Base-by-base conservation (phyloP, 2,797 vertebrate genomes). In the Sciurus vulgaris region DNA sequence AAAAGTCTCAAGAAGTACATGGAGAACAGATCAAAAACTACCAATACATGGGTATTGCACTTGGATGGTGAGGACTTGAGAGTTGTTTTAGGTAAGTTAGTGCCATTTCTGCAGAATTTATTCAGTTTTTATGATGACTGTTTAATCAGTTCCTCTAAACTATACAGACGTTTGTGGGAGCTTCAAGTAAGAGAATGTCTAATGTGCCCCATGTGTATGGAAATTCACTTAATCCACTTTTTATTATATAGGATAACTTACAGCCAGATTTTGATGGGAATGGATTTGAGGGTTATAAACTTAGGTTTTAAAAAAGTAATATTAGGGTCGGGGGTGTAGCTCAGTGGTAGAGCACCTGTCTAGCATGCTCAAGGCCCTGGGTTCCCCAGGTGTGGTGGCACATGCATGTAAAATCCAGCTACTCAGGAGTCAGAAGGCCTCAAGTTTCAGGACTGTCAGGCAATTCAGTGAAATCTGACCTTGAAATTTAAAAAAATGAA, bases 11-110 rank as follows among this genome's bases (percentile, higher is more conserved):
- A 99, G 98, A 99, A 99, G 94, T 99, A 99, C 97, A 98, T 99
- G 99, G 99, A 99, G 98, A 99, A 99, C 98, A 99, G 99, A 49
- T 99, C 99, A 94, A 99, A 99, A 98, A 99, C 99, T 96, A 99
- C 99, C 86, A 99, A 99, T 89, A 99, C 99, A 13, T 99, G 99
- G 99, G 41, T 99, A n/a, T 98, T 99, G 89, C 99, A 98, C 97
- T 96, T 99, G 98, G 99, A 99, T 77, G 99, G 99, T 49, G 98
- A 96, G 0, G 99, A 99, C 98, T 99, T 98, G 87, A 99, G 99
- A 98, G 98, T 99, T 96, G 99, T 99, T 74, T 98, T 99, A 91
- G 99, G 99, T 99, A 98, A 99, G 99, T 97, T 72, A 78, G 41
- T 38, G 2, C 9, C 14, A 5, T 95, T 54, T 93, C 49, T 93